These are phyloP conservation scores for Drosophila fulvimacula DNA, from an alignment of 2,888 invertebrate species.

Conservation along the genomic window DNA sequence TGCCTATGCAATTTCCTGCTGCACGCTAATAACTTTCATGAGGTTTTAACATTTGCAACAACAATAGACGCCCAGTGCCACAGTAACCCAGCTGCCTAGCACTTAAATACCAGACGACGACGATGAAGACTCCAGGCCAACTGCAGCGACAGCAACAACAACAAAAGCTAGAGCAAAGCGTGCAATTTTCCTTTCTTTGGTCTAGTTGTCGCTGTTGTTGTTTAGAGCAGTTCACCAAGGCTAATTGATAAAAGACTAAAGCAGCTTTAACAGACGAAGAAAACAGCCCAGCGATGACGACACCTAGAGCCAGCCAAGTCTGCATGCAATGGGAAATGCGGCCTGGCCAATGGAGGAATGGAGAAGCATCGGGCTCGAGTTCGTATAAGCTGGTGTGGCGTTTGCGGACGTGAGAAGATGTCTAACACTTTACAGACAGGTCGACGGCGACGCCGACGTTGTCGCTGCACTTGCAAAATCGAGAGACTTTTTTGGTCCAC, in stretches of 20 bases:
- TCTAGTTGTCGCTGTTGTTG: slow-evolving; percentile 41
- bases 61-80: slow-evolving; percentile 49
- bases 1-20: slow-evolving; percentile 35
- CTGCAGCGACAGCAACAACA: neutral
- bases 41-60: slow-evolving; percentile 62
- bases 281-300: slow-evolving; percentile 63
- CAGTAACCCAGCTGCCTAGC: slow-evolving; percentile 52
- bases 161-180: slow-evolving; percentile 26
- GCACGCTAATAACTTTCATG: slow-evolving; percentile 64
- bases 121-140: slow-evolving; percentile 22
- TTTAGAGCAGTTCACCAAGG: slow-evolving; percentile 70
- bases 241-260: slow-evolving; percentile 76
- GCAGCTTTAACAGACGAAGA: slow-evolving; percentile 11
- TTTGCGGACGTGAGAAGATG: slow-evolving; percentile 77
- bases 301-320: slow-evolving; percentile 49
- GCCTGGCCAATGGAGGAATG: slow-evolving; percentile 21
- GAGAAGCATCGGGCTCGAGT: slow-evolving; percentile 26
- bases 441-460: slow-evolving; percentile 61
- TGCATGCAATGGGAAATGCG: slow-evolving; percentile 25
- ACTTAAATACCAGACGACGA: slow-evolving; percentile 68
- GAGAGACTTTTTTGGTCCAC: slow-evolving; percentile 40
- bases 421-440: slow-evolving; percentile 79
- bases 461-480: slow-evolving; percentile 75
- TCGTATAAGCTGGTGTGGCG: slow-evolving; percentile 43
- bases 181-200: slow-evolving; percentile 62